Evolutionary conservation across 2,888 invertebrate genomes (phyloP).

Genomic region (Apamea crenata): DNA sequence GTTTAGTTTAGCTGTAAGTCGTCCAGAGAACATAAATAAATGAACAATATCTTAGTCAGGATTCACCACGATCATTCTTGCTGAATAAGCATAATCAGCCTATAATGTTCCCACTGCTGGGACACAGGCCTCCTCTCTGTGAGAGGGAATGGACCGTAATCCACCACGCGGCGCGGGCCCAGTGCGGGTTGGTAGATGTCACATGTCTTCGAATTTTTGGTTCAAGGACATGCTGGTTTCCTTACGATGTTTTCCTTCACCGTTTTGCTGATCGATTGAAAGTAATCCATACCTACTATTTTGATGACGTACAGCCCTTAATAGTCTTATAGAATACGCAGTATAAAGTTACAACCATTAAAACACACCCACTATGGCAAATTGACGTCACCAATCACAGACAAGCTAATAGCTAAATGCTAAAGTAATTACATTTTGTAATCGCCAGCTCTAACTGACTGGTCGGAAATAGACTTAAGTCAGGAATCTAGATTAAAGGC

Average conservation of each 20-base stretch:
- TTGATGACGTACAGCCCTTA: not conserved
- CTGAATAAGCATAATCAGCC: too few relatives aligned
- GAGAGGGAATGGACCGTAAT: too few relatives aligned
- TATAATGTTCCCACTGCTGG: too few relatives aligned
- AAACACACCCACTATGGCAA: constrained; percentile 19
- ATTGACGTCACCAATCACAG: constrained; percentile 32
- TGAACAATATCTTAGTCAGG: not conserved
- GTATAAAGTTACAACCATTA: not conserved
- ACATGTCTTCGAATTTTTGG: too few relatives aligned
- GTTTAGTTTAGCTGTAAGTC: too few relatives aligned
- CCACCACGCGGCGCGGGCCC: too few relatives aligned
- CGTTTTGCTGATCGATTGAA: not conserved
- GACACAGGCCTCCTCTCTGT: too few relatives aligned
- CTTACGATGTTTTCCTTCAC: too few relatives aligned
- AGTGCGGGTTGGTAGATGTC: too few relatives aligned
- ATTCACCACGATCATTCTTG: not conserved
- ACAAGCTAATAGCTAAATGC: constrained; percentile 18
- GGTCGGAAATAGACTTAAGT: constrained; percentile 24
- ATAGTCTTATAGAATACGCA: not conserved
- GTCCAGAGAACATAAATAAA: too few relatives aligned
- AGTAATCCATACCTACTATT: too few relatives aligned
- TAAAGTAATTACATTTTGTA: constrained; percentile 33
- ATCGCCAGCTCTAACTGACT: constrained; percentile 17
- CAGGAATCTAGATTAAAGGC: constrained; percentile 20
- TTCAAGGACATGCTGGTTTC: too few relatives aligned